Base-by-base conservation (phyloP, 2,113 vertebrate genomes). In the Trogon melanurus region DNA sequence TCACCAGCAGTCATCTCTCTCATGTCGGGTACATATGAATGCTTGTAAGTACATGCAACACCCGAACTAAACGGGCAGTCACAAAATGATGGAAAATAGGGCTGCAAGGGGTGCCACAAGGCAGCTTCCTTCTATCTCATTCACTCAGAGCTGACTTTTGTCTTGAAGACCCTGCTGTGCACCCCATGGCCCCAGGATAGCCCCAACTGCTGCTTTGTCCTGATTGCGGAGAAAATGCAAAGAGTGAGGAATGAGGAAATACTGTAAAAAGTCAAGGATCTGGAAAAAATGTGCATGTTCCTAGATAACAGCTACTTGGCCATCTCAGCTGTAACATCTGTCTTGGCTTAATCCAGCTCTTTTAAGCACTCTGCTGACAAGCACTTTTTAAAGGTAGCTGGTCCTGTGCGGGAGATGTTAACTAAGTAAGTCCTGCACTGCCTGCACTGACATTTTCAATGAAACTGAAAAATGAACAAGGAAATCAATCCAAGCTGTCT, bases 401-500 rank as follows among this genome's bases (percentile, higher is more conserved):
- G 32, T 65, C 27, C 21, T 65, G 34, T 54, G 41, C 72, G 22
- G n/a, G 22, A 89, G n/a, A 12, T 60, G 44, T 54, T 79, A 81
- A 54, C 17, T n/a, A 38, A 54, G 10, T 41, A 94, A 89, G 91
- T 20, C 5, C 30, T 56, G 6, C 5, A 10, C 25, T 71, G 13
- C 22, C 34, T 87, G 26, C 36, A 10, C 11, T 85, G 71, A 62
- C 32, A 47, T 48, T 85, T 85, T 85, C 67, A 66, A 8, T 64
- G 41, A 70, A 78, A 26, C 23, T 91, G 82, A 70, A 85, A 93
- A 95, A 60, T 45, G 20, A 91, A 27, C 44, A 48, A 48, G 64
- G 32, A 67, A 93, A 86, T 80, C 53, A 85, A 41, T 73, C 11
- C 54, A 85, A 90, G 19, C 32, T 76, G 34, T 44, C 47, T 58